Percentiles rank a stretch among this genome's conserved stretches.
Evolutionary conservation across 2,113 vertebrate species (phyloP).

Genomic region (Bujurquina vittata): DNA sequence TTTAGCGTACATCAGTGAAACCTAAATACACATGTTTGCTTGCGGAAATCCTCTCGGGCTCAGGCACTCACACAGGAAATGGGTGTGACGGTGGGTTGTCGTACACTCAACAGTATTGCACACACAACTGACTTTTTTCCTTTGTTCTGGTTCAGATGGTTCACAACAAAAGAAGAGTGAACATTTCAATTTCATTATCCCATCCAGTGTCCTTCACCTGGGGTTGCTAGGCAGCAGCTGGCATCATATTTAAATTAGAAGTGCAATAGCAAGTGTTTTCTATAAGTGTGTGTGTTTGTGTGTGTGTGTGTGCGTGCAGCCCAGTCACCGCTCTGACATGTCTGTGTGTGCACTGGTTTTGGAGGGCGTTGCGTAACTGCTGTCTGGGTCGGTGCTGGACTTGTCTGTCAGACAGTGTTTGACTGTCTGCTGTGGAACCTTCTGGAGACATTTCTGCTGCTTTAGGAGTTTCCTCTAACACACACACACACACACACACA

Average conservation of each 20-base stretch:
- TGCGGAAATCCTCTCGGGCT: slow-evolving; percentile 31
- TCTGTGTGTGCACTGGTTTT: slow-evolving; percentile 9
- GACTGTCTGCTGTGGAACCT: slow-evolving; percentile 13
- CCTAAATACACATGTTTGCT: slow-evolving; percentile 22
- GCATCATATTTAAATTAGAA: slow-evolving; percentile 35
- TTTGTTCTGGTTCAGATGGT: slow-evolving; percentile 3
- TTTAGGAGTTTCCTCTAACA: neutral
- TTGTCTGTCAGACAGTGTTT: slow-evolving; percentile 20
- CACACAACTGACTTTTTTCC: neutral
- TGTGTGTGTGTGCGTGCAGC: neutral
- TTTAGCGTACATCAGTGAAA: neutral
- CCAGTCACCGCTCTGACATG: slow-evolving; percentile 28
- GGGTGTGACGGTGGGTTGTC: slow-evolving; percentile 34
- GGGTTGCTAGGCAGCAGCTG: slow-evolving; percentile 59
- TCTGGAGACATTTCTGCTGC: slow-evolving; percentile 30
- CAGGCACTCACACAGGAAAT: slow-evolving; percentile 47
- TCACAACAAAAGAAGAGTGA: slow-evolving; percentile 6
- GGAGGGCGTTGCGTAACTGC: slow-evolving; percentile 42
- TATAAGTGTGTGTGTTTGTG: neutral
- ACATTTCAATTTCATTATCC: slow-evolving; percentile 46
- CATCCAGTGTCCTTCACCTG: slow-evolving; percentile 51
- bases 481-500: slow-evolving; percentile 14
- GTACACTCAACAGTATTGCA: neutral
- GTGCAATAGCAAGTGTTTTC: neutral
- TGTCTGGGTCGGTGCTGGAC: slow-evolving; percentile 28